A percentile compares a stretch with the other conserved stretches of the same genome.
Evolutionary conservation across 2,797 vertebrate genomes (phyloP).

Genomic region (Schizopygopsis pylzovi): DNA sequence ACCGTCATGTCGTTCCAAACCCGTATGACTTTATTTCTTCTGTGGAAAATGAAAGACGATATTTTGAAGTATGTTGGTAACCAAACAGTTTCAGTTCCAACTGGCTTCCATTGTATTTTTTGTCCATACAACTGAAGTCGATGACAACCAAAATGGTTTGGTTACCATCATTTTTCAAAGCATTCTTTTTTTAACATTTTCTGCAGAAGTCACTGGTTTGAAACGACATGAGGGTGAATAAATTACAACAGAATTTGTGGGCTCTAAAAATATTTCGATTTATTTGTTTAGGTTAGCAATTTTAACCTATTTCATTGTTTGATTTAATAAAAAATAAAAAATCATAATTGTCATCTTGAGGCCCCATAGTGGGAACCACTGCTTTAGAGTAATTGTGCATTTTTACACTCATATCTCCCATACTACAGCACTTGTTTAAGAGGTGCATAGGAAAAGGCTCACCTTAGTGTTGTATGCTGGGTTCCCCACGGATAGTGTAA

Average conservation of each 20-base stretch:
- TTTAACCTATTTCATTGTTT: not conserved
- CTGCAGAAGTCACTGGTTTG: not conserved
- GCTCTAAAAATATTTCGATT: not conserved
- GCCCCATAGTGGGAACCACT: not conserved
- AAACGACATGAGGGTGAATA: not conserved
- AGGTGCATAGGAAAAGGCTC: not conserved
- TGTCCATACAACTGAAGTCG: not conserved
- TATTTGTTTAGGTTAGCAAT: not conserved
- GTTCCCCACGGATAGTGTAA: conserved; percentile 45
- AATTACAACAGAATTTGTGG: not conserved
- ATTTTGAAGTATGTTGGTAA: not conserved
- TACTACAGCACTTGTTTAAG: not conserved
- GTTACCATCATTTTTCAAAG: not conserved
- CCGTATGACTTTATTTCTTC: too few species aligned
- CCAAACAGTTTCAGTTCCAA: not conserved
- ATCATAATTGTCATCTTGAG: not conserved
- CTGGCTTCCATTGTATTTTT: not conserved
- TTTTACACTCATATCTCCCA: not conserved
- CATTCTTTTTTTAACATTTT: not conserved
- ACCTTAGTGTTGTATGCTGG: conserved; percentile 57
- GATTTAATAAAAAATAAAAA: not conserved
- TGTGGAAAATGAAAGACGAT: not conserved
- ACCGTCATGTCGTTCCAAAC: too few species aligned
- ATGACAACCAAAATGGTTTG: not conserved
- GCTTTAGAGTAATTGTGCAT: not conserved